phyloP scores from a whole-genome alignment of 2,888 invertebrate genomes.

The Cecidostiba fungosa region DNA sequence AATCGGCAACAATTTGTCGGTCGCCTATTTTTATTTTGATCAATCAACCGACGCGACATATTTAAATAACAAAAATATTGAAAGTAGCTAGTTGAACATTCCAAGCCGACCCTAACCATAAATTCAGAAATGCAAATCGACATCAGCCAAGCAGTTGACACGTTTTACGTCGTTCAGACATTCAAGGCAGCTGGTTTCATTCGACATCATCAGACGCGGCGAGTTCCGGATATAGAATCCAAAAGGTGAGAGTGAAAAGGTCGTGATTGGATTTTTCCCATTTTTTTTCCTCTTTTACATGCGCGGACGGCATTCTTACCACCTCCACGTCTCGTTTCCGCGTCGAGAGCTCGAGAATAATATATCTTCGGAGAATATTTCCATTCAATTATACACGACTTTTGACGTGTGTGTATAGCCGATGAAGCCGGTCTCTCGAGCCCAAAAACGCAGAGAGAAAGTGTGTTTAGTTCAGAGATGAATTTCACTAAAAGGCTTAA shows the following conservation, averaged over 20 bases:
- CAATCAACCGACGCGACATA: not conserved
- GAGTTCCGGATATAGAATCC: not conserved
- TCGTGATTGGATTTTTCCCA: not conserved
- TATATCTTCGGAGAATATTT: too few species aligned
- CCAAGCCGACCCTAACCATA: not conserved
- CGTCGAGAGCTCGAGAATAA: too few species aligned
- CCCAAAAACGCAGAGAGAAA: not conserved
- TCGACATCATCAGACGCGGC: not conserved
- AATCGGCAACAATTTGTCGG: too few species aligned
- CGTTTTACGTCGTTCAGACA: not conserved
- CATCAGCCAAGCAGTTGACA: not conserved
- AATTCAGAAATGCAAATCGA: not conserved
- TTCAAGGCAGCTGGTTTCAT: not conserved
- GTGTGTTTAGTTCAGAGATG: not conserved
- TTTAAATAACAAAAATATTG: slow-evolving; percentile 7
- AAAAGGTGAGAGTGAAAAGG: slow-evolving; percentile 11
- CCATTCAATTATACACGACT: too few species aligned
- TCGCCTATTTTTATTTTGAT: not conserved
- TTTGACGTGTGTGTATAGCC: too few species aligned
- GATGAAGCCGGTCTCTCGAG: not conserved
- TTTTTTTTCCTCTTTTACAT: too few species aligned
- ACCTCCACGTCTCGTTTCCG: too few species aligned
- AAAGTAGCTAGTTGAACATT: not conserved
- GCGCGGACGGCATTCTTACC: too few species aligned
- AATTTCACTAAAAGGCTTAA: not conserved